Evolutionary conservation across 2,797 vertebrate genomes (phyloP).

Genomic region (Myripristis jacobus): DNA sequence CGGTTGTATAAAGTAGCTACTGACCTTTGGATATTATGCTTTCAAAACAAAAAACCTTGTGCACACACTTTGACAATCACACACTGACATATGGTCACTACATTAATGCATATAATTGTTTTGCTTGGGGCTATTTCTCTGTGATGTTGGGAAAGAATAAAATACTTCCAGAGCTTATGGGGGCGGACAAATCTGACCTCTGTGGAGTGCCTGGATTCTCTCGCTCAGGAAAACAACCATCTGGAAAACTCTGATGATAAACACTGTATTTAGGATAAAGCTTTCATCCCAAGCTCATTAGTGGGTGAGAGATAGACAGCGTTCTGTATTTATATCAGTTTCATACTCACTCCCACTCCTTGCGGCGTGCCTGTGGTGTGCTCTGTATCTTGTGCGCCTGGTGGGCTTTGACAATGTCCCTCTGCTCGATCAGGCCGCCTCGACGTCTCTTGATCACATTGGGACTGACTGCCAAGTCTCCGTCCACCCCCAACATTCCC

Average conservation of each 20-base stretch:
- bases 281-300: slow-evolving; percentile 6
- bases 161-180: too few species aligned
- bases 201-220: too few species aligned
- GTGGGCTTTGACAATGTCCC: slow-evolving; percentile 96
- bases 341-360: slow-evolving; percentile 98
- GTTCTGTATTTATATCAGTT: background rate
- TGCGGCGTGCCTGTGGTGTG: slow-evolving; percentile 95
- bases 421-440: slow-evolving; percentile 95
- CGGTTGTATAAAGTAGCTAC: too few species aligned
- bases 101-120: too few species aligned
- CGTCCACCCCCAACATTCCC: slow-evolving; percentile 74
- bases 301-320: background rate
- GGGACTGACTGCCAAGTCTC: slow-evolving; percentile 87
- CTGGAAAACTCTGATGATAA: background rate
- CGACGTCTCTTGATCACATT: slow-evolving; percentile 92
- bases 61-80: too few species aligned
- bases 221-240: background rate
- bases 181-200: too few species aligned
- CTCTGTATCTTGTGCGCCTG: slow-evolving; percentile 98
- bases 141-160: too few species aligned
- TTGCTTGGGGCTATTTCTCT: too few species aligned
- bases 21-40: too few species aligned
- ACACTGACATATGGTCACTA: too few species aligned
- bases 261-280: background rate
- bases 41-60: too few species aligned